Base-by-base conservation (phyloP, 2,888 invertebrate genomes). In the Conchocele bisecta region DNA sequence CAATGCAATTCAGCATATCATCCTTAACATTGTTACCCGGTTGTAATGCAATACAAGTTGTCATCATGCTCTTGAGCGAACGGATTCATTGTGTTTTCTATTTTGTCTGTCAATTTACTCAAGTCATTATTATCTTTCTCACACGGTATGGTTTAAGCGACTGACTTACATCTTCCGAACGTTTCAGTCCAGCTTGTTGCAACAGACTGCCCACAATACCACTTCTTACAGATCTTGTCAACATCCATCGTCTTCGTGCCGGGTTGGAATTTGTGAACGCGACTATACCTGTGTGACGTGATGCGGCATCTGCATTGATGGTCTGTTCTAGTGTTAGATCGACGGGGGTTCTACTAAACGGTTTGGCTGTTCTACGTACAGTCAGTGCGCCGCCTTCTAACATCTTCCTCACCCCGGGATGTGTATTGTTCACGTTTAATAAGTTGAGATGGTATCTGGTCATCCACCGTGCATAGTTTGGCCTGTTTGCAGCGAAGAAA, bases 381-480 rank as follows among this genome's bases (percentile, higher is more conserved):
- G 44, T 37, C n/a, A 69, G 26, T 22, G 48, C 54, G 6, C 56
- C 64, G 13, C 17, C 22, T 37, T 54, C 64, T 24, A 64, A 22
- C 22, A 24, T 44, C 9, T 26, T 11, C 37, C 22, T 42, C 1
- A 54, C 26, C 3, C 37, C 24, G 5, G 64, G 54, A 37, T 54
- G 44, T 35, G 46, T 29, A n/a, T n/a, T n/a, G n/a, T n/a, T n/a
- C n/a, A n/a, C n/a, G n/a, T 79, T 79, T 9, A 75, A 26, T 17
- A 79, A 54, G 50, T 80, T 71, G 20, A 75, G 29, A 24, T 76
- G 68, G 28, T 64, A 76, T 41, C 59, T 76, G 7, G 66, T 50
- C 75, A 76, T 56, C 81, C 76, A 81, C 28, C 79, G 48, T 7
- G 79, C 39, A 61, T 81, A 79, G 44, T 76, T 76, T 6, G 65